Evolutionary conservation across 1,140 invertebrate genomes (phyloP).

Genomic region (Thalassaphorura encarpata): DNA sequence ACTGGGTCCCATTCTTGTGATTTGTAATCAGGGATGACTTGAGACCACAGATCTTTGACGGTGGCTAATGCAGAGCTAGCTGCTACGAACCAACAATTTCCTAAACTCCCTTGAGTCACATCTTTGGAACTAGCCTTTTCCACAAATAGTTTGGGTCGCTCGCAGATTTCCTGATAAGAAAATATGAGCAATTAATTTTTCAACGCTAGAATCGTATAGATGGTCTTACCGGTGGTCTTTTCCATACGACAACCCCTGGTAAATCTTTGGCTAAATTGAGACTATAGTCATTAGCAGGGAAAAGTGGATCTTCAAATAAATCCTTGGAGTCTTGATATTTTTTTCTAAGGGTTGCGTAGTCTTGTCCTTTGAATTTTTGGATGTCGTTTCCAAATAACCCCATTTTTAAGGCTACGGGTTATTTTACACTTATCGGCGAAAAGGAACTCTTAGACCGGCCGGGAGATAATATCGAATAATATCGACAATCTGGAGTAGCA

Average conservation of each 20-base stretch:
- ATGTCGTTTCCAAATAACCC: constrained; percentile 7
- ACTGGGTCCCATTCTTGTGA: constrained; percentile 32
- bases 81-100: constrained; percentile 54
- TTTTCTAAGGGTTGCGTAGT: constrained; percentile 14
- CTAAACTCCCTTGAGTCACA: constrained; percentile 52
- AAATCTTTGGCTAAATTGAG: constrained; percentile 20
- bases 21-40: constrained; percentile 32
- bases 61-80: constrained; percentile 53
- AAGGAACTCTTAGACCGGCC: no score
- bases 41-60: constrained; percentile 23
- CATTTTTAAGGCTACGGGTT: no score
- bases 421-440: no score
- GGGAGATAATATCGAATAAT: no score
- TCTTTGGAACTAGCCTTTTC: constrained; percentile 52
- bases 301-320: constrained; percentile 43
- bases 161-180: constrained; percentile 44
- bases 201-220: not conserved
- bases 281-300: constrained; percentile 38
- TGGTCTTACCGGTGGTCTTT: constrained; percentile 24
- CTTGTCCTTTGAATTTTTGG: constrained; percentile 23
- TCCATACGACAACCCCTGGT: constrained; percentile 23
- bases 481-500: no score
- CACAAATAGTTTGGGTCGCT: constrained; percentile 48
- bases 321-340: constrained; percentile 22
- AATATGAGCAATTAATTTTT: not conserved